A percentile compares a stretch with the other conserved stretches of the same genome.
phyloP scores from a whole-genome alignment of 2,113 vertebrate species.

The Ornithorhynchus anatinus region DNA sequence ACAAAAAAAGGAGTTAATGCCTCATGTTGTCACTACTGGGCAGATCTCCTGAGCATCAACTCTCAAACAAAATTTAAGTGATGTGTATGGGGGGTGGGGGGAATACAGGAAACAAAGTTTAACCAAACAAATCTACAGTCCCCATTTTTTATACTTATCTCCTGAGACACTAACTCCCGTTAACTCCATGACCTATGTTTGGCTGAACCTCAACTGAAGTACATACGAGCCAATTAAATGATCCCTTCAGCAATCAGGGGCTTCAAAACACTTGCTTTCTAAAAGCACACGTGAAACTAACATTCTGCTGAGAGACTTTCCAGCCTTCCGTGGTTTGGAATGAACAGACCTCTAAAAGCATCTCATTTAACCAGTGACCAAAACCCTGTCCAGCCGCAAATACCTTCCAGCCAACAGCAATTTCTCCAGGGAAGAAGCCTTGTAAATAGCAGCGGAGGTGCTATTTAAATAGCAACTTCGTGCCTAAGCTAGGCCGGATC shows the following conservation, averaged over 20 bases:
- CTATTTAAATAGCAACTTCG: neutral
- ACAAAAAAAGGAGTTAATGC: too few relatives aligned
- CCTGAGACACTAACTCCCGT: too few relatives aligned
- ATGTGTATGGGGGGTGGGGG: too few relatives aligned
- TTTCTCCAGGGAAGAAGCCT: neutral
- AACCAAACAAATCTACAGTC: too few relatives aligned
- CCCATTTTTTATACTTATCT: too few relatives aligned
- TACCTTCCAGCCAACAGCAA: neutral
- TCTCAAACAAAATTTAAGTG: too few relatives aligned
- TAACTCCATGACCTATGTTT: too few relatives aligned
- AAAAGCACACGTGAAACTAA: neutral
- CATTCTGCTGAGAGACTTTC: neutral
- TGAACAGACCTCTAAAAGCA: neutral
- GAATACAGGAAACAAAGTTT: too few relatives aligned
- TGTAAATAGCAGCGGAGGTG: neutral
- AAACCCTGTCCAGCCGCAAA: neutral
- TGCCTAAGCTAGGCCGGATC: too few relatives aligned
- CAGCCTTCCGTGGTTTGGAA: neutral
- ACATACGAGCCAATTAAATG: neutral
- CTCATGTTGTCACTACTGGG: too few relatives aligned
- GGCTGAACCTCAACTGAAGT: neutral
- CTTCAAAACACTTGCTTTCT: neutral
- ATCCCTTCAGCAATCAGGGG: neutral
- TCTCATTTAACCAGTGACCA: constrained; percentile 17
- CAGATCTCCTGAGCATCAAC: too few relatives aligned